Conservation (phyloP, 2,888 invertebrate species). For the Eumacrocentrus americanus region DNA sequence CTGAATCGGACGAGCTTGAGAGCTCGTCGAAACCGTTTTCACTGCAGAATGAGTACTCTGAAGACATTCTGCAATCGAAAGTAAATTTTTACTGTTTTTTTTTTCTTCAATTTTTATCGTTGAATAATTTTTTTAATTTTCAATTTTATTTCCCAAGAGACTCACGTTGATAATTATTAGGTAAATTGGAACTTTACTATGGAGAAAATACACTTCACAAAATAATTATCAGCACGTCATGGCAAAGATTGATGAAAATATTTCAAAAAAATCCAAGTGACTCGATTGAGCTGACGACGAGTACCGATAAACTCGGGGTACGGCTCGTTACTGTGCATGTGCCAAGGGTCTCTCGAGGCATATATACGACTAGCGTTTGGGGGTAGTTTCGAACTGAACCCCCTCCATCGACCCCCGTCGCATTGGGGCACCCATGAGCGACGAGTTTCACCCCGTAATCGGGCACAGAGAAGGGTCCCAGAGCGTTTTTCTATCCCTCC, state of each 20-base stretch:
- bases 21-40: constrained; percentile 59
- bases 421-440: constrained; percentile 43
- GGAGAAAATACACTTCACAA: neutral
- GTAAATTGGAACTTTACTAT: neutral
- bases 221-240: neutral
- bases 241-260: neutral
- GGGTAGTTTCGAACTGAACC: constrained; percentile 50
- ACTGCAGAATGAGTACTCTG: constrained; percentile 59
- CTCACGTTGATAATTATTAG: neutral
- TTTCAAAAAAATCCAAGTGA: constrained; percentile 36
- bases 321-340: constrained; percentile 56
- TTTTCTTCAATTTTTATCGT: neutral
- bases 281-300: constrained; percentile 30
- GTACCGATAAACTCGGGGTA: constrained; percentile 48
- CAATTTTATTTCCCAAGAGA: neutral
- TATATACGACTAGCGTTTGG: constrained; percentile 52
- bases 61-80: constrained; percentile 49
- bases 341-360: constrained; percentile 50
- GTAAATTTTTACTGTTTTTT: neutral
- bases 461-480: constrained; percentile 40
- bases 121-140: too few species aligned
- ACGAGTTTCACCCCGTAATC: constrained; percentile 53
- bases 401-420: constrained; percentile 35
- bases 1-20: constrained; percentile 76
- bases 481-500: constrained; percentile 24